A percentile compares a stretch with the other conserved stretches of the same genome.
Conservation (phyloP, 2,888 invertebrate species). For the Lithophane ornitopus region DNA sequence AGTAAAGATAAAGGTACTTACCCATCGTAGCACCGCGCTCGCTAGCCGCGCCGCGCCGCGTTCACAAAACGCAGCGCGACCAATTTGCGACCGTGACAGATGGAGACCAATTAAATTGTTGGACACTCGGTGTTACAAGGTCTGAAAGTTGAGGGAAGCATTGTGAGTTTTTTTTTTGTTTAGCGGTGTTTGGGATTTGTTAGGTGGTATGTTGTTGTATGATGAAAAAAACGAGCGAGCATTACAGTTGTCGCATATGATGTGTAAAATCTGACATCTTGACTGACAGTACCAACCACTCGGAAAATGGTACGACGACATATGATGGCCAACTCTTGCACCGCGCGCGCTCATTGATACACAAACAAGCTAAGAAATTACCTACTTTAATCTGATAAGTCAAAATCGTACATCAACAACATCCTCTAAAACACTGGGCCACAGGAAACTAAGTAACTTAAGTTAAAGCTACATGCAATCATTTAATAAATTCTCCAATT, state of each 20-base stretch:
- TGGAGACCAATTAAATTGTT: slow-evolving; percentile 64
- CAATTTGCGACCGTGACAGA: slow-evolving; percentile 64
- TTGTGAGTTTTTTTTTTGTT: not conserved
- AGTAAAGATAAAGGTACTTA: slow-evolving; percentile 10
- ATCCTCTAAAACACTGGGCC: not conserved
- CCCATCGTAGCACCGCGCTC: not conserved
- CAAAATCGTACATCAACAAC: too few relatives aligned
- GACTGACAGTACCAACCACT: too few relatives aligned
- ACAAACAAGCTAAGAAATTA: too few relatives aligned
- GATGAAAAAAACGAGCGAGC: too few relatives aligned
- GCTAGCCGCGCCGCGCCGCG: slow-evolving; percentile 6
- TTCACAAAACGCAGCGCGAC: slow-evolving; percentile 48
- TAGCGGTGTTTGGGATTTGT: not conserved
- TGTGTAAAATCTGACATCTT: too few relatives aligned
- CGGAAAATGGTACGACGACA: too few relatives aligned
- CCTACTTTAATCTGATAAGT: too few relatives aligned
- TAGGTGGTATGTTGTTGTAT: too few relatives aligned
- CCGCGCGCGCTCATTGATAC: too few relatives aligned
- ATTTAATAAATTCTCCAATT: slow-evolving; percentile 6
- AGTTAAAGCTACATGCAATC: not conserved
- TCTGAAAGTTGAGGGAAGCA: not conserved
- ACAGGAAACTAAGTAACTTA: not conserved
- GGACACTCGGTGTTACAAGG: slow-evolving; percentile 26
- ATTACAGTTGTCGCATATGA: too few relatives aligned
- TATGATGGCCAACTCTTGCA: too few relatives aligned